Evolutionary conservation across 2,797 vertebrate genomes (phyloP), one percentile per base, ranked within the genome.

Genomic region (Manis javanica): DNA sequence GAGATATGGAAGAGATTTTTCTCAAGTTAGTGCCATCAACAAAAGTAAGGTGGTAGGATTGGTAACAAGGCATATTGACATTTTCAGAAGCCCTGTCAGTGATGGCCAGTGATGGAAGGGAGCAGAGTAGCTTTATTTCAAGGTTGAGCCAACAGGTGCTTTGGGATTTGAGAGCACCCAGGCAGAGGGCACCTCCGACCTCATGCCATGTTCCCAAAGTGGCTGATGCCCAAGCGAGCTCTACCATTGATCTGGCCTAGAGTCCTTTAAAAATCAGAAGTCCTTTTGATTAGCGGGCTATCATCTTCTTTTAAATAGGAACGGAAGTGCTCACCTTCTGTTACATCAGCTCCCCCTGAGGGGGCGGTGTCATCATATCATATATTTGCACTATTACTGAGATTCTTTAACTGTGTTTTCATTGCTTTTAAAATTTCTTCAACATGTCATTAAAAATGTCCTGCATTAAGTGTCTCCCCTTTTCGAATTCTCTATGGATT

Each of bases 21-120:
- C 26, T 71, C 69, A 59, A 59, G 12, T 29, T n/a, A 34, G 4
- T 23, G 26, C 21, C 29, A 64, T 5, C 31, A 49, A 49, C 10
- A 51, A 34, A 87, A 86, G 29, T 29, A 88, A 82, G 61, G 37
- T 46, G 37, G 8, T 23, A 68, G 6, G 69, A 16, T 12, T 55
- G 5, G 24, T 19, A 10, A 13, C 16, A 31, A 49, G 13, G 21
- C 7, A 5, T 14, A 7, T 0, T 19, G 66, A 39, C 16, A 16
- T 84, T 84, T 90, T 53, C 59, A 6, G 16, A 96, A 87, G 13
- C 72, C 21, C 15, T 34, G 7, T 77, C 31, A 15, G 23, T n/a
- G 23, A 42, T 5, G 42, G 53, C 18, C 55, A 46, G 1, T 51
- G 81, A 18, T 39, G 37, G 83, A 2, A 46, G 11, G 83, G 37